These are phyloP conservation scores for Erpetoichthys calabaricus DNA, from an alignment of 2,797 vertebrate genomes.

Conservation along the genomic window DNA sequence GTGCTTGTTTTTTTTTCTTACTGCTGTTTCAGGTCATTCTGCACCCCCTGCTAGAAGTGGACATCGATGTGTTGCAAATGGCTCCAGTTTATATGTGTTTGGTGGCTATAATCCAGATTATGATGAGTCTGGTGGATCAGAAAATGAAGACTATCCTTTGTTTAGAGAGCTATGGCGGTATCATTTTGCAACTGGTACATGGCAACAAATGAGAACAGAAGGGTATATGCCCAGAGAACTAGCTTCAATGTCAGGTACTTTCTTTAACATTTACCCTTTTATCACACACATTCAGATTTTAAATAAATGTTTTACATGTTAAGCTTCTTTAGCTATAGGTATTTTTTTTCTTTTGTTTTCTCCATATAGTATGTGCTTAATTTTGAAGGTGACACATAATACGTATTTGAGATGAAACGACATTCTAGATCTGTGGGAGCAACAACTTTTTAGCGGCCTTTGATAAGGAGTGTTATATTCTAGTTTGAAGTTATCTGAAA, in stretches of 20 bases:
- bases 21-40: slow-evolving; percentile 49
- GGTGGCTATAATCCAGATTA: slow-evolving; percentile 96
- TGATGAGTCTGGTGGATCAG: slow-evolving; percentile 82
- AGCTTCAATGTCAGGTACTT: slow-evolving; percentile 92
- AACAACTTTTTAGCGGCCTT: no score
- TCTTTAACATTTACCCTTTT: not conserved
- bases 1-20: no score
- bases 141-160: slow-evolving; percentile 89
- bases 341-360: not conserved
- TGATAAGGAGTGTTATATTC: no score
- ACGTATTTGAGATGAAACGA: no score
- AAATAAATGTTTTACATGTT: not conserved
- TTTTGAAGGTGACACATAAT: no score
- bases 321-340: not conserved
- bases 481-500: no score
- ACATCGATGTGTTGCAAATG: slow-evolving; percentile 91
- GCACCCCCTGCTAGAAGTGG: slow-evolving; percentile 83
- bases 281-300: no score
- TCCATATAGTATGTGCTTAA: not conserved
- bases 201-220: slow-evolving; percentile 91
- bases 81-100: slow-evolving; percentile 84
- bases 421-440: no score
- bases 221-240: slow-evolving; percentile 93
- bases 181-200: slow-evolving; percentile 85
- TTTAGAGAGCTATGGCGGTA: slow-evolving; percentile 95